Conservation (phyloP, 2,888 invertebrate species). For the Aphidius colemani region DNA sequence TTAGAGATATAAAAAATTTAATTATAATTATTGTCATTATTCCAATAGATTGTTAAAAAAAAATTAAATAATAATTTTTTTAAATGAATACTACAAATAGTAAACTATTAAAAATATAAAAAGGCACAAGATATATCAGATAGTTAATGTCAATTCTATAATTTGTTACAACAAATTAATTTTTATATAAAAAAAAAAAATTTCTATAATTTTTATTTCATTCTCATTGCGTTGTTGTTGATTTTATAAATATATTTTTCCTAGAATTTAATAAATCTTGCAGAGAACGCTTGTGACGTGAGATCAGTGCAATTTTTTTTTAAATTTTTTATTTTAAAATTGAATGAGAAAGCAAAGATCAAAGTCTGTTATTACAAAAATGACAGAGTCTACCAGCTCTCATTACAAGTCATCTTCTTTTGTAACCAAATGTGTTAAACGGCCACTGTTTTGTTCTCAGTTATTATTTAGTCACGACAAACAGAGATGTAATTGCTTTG, state of each 20-base stretch:
- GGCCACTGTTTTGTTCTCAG: background rate
- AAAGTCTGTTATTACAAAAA: conserved; percentile 41
- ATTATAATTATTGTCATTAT: no score
- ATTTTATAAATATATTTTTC: background rate
- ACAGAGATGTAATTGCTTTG: background rate
- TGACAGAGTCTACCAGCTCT: conserved; percentile 33
- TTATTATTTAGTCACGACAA: conserved; percentile 25
- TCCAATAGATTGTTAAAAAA: no score
- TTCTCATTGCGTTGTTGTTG: background rate
- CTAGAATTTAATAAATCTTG: background rate
- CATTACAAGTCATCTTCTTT: conserved; percentile 30
- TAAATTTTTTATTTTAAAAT: background rate
- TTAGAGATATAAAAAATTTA: no score
- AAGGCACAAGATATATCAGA: no score
- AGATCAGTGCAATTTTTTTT: background rate
- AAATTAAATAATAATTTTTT: no score
- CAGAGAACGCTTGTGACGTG: background rate
- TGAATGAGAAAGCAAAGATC: conserved; percentile 4
- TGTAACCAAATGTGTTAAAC: conserved; percentile 31
- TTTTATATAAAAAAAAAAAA: no score
- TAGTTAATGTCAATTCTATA: no score
- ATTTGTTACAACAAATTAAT: no score
- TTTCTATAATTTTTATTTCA: no score
- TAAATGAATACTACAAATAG: no score
- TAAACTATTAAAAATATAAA: no score